These are phyloP conservation scores for Sphecodes monilicornis DNA, from an alignment of 2,888 invertebrate genomes.

Conservation along the genomic window DNA sequence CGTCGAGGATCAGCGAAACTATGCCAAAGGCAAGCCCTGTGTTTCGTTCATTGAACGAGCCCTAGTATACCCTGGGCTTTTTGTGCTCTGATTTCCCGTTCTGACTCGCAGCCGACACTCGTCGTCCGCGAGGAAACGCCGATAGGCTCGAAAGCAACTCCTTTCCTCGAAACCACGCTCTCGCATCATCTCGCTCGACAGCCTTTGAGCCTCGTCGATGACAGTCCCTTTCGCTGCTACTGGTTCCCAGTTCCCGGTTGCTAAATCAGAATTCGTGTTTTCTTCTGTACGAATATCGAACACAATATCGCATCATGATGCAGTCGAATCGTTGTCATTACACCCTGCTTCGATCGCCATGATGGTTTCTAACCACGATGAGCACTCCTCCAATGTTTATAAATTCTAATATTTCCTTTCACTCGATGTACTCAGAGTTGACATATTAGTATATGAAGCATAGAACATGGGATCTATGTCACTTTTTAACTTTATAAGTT, in stretches of 20 bases:
- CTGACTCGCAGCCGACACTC: constrained; percentile 13
- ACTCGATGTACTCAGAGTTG: too few relatives aligned
- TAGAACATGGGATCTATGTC: too few relatives aligned
- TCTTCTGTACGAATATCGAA: constrained; percentile 7
- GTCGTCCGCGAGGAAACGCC: constrained; percentile 24
- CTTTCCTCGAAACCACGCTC: not conserved
- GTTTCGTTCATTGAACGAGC: constrained; percentile 25
- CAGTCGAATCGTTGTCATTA: not conserved
- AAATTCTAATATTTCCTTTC: too few relatives aligned
- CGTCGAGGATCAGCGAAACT: constrained; percentile 56
- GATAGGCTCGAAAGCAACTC: constrained; percentile 43
- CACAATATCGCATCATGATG: constrained; percentile 9
- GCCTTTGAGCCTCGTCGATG: constrained; percentile 23
- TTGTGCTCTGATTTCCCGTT: constrained; percentile 1
- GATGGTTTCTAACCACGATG: too few relatives aligned
- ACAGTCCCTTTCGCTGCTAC: constrained; percentile 2
- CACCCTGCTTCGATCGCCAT: not conserved
- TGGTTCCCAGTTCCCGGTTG: not conserved
- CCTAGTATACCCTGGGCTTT: constrained; percentile 9
- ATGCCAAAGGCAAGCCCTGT: constrained; percentile 45
- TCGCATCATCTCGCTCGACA: constrained; percentile 20
- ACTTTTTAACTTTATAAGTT: too few relatives aligned
- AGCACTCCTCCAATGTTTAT: too few relatives aligned
- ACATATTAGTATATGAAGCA: too few relatives aligned
- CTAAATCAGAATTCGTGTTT: constrained; percentile 3